A percentile compares a stretch with the other conserved stretches of the same genome.
Conservation (phyloP, 2,113 vertebrate species). For the Hydropotes inermis region DNA sequence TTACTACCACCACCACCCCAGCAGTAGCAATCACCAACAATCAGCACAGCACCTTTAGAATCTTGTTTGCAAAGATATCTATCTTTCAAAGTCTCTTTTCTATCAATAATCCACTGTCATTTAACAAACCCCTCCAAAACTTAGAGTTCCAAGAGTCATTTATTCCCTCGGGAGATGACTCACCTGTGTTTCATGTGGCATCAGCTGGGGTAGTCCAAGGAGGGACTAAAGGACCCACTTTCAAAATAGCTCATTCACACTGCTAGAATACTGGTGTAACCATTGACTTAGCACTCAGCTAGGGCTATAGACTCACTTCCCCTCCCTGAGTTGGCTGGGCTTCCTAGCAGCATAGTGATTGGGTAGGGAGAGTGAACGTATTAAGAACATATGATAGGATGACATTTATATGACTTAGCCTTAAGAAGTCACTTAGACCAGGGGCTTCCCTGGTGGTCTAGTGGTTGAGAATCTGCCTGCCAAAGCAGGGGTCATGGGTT, state of each 20-base stretch:
- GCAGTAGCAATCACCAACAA: background rate
- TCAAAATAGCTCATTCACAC: background rate
- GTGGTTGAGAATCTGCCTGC: background rate
- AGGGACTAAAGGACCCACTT: background rate
- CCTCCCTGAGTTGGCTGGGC: background rate
- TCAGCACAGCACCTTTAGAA: background rate
- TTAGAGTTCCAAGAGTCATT: background rate
- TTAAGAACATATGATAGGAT: background rate
- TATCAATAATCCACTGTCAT: background rate
- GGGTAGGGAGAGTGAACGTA: background rate
- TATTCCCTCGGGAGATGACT: background rate
- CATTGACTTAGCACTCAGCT: background rate
- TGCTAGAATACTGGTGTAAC: background rate
- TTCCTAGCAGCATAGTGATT: background rate
- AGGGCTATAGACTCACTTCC: background rate
- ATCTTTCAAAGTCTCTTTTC: background rate
- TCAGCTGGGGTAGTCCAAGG: background rate
- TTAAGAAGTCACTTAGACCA: background rate
- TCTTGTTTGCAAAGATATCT: background rate
- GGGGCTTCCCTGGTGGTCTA: background rate
- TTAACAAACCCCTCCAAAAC: background rate
- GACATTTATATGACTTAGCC: background rate
- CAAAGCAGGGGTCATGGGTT: background rate
- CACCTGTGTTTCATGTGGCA: background rate
- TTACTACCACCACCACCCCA: background rate